A percentile compares a stretch with the other conserved stretches of the same genome.
phyloP scores from a whole-genome alignment of 2,113 vertebrate species.

The Orientallactaga bullata region DNA sequence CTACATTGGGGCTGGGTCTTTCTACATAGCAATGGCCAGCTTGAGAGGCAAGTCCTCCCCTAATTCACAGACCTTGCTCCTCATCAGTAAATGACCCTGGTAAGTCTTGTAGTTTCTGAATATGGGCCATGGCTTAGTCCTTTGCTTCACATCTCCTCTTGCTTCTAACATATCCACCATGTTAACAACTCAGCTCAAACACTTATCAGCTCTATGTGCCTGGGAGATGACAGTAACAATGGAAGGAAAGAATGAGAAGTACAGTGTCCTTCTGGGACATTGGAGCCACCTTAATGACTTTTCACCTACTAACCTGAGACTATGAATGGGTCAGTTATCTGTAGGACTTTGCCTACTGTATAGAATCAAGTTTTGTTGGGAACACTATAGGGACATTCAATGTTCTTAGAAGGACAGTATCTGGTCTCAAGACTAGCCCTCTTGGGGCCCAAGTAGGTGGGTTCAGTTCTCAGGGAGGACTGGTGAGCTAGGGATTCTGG shows the following conservation, averaged over 20 bases:
- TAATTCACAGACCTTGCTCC: neutral
- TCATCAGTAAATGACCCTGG: neutral
- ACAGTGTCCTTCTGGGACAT: neutral
- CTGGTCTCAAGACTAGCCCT: too few species aligned
- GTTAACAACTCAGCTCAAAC: neutral
- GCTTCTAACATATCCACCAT: neutral
- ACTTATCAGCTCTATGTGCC: neutral
- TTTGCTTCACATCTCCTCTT: neutral
- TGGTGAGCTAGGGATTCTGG: rapidly evolving
- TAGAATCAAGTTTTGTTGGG: neutral
- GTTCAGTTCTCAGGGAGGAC: neutral
- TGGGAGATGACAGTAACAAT: neutral
- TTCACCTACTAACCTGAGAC: neutral
- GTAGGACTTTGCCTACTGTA: neutral
- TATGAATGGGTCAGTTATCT: too few species aligned
- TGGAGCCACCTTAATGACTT: neutral
- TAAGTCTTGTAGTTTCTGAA: neutral
- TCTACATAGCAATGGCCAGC: too few species aligned
- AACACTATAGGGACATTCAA: neutral
- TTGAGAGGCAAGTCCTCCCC: neutral
- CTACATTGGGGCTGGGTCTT: neutral
- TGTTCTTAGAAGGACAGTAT: neutral
- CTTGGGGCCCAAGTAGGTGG: neutral
- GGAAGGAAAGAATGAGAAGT: neutral
- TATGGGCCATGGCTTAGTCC: neutral